Evolutionary conservation across 2,797 vertebrate species (phyloP).

Genomic region (Rhabdophis nuchalis): DNA sequence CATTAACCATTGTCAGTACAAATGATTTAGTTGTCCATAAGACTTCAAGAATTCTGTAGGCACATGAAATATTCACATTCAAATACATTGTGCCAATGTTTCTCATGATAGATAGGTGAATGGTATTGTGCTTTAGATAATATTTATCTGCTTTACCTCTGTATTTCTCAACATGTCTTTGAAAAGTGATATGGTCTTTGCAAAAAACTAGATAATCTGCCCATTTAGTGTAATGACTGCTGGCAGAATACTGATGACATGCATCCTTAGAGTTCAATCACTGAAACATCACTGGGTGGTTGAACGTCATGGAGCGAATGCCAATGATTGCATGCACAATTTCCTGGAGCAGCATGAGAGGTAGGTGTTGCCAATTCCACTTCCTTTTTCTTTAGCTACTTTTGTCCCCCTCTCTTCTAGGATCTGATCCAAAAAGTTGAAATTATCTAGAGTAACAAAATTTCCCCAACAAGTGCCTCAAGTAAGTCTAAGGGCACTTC

Average conservation of each 20-base stretch:
- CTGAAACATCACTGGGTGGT: not conserved
- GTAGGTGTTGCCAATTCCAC: not conserved
- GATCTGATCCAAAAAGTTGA: not conserved
- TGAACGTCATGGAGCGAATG: not conserved
- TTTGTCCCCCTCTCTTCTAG: not conserved
- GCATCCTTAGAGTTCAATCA: not conserved
- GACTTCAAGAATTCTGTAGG: slow-evolving; percentile 24
- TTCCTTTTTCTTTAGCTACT: too few species aligned
- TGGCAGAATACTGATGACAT: not conserved
- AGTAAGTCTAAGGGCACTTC: not conserved
- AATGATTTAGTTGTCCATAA: slow-evolving; percentile 28
- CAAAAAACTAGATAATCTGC: not conserved
- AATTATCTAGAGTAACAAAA: not conserved
- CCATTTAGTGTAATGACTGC: not conserved
- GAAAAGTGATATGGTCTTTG: slow-evolving; percentile 1
- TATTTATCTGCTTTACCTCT: slow-evolving; percentile 21
- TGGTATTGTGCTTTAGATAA: slow-evolving; percentile 29
- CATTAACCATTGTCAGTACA: slow-evolving; percentile 19
- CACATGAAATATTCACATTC: slow-evolving; percentile 6
- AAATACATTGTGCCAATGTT: slow-evolving; percentile 12
- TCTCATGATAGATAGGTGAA: slow-evolving; percentile 22
- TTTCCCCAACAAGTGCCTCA: not conserved
- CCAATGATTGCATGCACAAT: not conserved
- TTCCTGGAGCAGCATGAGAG: not conserved
- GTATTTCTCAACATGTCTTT: not conserved